These are phyloP conservation scores for Malthinus seriepunctatus DNA, from an alignment of 2,888 invertebrate genomes.

Conservation along the genomic window DNA sequence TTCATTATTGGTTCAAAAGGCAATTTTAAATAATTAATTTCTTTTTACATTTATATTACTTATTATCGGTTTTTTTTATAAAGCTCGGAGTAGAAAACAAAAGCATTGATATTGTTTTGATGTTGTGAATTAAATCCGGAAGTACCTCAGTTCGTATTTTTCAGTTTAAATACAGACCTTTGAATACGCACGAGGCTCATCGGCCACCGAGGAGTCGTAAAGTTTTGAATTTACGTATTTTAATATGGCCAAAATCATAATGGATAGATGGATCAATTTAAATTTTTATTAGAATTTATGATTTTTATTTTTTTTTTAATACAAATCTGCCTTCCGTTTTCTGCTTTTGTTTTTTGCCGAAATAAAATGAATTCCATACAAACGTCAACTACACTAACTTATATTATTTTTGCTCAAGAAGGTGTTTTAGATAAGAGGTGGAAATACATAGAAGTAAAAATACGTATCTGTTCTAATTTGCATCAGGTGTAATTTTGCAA, in stretches of 20 bases:
- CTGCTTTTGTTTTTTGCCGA: no score
- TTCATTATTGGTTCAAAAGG: no score
- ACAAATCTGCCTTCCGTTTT: no score
- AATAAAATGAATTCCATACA: no score
- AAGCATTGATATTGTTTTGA: conserved; percentile 9
- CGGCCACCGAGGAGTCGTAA: conserved; percentile 18
- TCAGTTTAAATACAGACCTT: conserved; percentile 18
- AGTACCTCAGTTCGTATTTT: conserved; percentile 16
- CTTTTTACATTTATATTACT: neutral
- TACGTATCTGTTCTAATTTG: no score
- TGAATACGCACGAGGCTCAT: conserved; percentile 19
- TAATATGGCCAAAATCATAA: conserved; percentile 18
- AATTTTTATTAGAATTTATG: conserved; percentile 21
- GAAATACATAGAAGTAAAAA: no score
- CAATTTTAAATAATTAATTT: neutral
- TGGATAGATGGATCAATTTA: conserved; percentile 20
- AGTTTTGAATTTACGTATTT: conserved; percentile 17
- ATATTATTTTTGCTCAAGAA: no score
- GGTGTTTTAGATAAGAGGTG: no score
- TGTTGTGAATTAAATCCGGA: conserved; percentile 13
- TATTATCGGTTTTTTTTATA: neutral
- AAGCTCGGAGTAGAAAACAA: conserved; percentile 9
- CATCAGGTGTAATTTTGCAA: no score
- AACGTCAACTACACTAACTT: neutral
- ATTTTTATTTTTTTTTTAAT: conserved; percentile 8